Base-by-base conservation (phyloP, 1,140 invertebrate genomes). In the Gyrodactylus bullatarudis region DNA sequence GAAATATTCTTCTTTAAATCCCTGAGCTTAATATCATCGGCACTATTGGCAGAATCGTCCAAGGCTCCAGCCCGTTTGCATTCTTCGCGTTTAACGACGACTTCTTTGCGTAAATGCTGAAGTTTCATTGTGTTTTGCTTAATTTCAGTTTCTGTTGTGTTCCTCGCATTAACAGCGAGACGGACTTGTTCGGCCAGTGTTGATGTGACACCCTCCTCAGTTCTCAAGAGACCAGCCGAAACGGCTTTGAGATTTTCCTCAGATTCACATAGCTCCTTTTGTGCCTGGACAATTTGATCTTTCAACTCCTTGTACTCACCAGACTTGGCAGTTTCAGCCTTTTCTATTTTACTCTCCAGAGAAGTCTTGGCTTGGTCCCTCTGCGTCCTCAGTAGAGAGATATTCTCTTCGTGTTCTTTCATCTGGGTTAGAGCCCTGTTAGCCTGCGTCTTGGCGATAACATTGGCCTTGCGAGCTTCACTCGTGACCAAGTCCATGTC, bases 151-250 rank as follows among this genome's bases (percentile, higher is more conserved):
- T 87, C 86, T 0, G 88, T 86, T 76, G 86, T 84, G 21, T 86
- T 85, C 2, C 87, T 84, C 73, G 85, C 85, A 76, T 86, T 84
- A 77, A 88, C 87, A 0, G 87, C 87, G 78, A 54, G n/a, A 83
- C 87, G 88, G 77, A 34, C 81, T 78, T 93, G 89, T 76, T 92
- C 88, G 78, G 89, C 87, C 22, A 94, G 81, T 1, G 89, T 89
- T n/a, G 87, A 85, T 74, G 86, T 86, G 78, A 87, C 84, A 20
- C 89, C 89, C 76, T 86, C 85, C n/a, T 87, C 86, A 74, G 85
- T 87, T 24, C 86, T 85, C 26, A 89, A 85, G 69, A 88, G 80
- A 23, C 91, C 91, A 23, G 87, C 83, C 78, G 85, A 88, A 2
- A 91, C 85, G 73, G 89, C 89, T 77, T 93, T 86, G 76, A 87